Conservation (phyloP, 2,888 invertebrate genomes). For the Pediacus dermestoides region DNA sequence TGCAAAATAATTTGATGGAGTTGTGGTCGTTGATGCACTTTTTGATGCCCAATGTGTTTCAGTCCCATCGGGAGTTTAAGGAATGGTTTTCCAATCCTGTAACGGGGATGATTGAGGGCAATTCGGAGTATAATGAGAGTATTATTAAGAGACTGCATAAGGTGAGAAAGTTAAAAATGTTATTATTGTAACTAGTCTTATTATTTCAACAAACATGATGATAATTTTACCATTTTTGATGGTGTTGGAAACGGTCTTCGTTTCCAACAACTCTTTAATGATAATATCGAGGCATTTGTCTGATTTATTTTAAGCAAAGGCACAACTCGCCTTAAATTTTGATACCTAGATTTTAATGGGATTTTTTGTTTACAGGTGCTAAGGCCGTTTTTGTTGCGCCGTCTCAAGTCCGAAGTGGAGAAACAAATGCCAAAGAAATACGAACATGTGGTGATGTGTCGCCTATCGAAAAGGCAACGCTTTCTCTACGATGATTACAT, state of each 20-base stretch:
- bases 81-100: conserved; percentile 99
- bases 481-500: conserved; percentile 99
- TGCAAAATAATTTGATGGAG: conserved; percentile 95
- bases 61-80: conserved; percentile 92
- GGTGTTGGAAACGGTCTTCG: conserved; percentile 35
- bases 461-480: conserved; percentile 92
- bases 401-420: conserved; percentile 92
- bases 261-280: conserved; percentile 28
- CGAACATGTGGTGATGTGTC: conserved; percentile 91
- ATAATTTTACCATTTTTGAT: conserved; percentile 27
- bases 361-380: conserved; percentile 61
- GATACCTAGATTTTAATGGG: conserved; percentile 7
- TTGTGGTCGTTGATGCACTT: conserved; percentile 98
- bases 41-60: conserved; percentile 95
- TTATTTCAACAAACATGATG: too few species aligned
- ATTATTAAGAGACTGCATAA: conserved; percentile 87
- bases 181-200: too few species aligned
- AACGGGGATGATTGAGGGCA: conserved; percentile 93
- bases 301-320: conserved; percentile 39
- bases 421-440: conserved; percentile 96
- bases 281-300: conserved; percentile 43
- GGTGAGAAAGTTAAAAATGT: too few species aligned
- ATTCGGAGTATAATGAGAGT: conserved; percentile 84
- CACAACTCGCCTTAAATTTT: not conserved
- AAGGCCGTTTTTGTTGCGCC: conserved; percentile 86